These are phyloP conservation scores for Drosophila melanosoma DNA, from an alignment of 2,888 invertebrate genomes.

Conservation along the genomic window DNA sequence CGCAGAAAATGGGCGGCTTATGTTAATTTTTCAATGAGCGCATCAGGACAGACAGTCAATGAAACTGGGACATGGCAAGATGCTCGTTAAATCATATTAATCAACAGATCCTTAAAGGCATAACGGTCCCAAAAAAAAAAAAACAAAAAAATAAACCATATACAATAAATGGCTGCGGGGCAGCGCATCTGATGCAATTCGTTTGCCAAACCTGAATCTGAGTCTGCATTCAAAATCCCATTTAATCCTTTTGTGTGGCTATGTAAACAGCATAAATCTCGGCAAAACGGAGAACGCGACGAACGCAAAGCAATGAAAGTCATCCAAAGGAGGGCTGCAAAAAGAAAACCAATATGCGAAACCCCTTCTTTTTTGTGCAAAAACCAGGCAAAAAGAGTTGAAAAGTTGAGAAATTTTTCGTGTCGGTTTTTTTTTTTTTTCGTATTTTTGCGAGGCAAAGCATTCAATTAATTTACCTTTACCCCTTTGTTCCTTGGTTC, in stretches of 20 bases:
- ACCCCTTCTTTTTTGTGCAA: constrained; percentile 27
- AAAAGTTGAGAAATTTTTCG: constrained; percentile 60
- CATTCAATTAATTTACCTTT: constrained; percentile 69
- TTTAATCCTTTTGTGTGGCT: constrained; percentile 78
- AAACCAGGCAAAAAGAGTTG: constrained; percentile 54
- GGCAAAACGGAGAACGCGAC: constrained; percentile 29
- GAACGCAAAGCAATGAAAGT: constrained; percentile 31
- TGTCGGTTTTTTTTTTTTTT: not conserved
- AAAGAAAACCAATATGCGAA: constrained; percentile 48
- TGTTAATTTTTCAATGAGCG: constrained; percentile 54
- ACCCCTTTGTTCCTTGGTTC: constrained; percentile 27
- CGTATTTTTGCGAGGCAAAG: constrained; percentile 32
- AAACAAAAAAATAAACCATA: not conserved
- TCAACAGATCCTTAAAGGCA: constrained; percentile 56
- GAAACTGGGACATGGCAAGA: constrained; percentile 56
- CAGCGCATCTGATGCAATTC: constrained; percentile 45
- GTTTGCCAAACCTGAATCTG: constrained; percentile 21
- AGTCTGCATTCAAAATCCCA: constrained; percentile 62
- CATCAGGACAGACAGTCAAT: constrained; percentile 10
- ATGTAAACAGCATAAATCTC: constrained; percentile 73
- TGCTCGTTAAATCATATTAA: constrained; percentile 75
- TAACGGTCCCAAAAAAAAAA: constrained; percentile 2
- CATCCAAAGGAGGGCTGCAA: constrained; percentile 43
- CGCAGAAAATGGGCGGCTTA: constrained; percentile 74
- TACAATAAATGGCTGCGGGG: constrained; percentile 5